Percentiles rank a stretch among this genome's conserved stretches.
phyloP scores from a whole-genome alignment of 2,113 vertebrate genomes.

The Guaruba guarouba region DNA sequence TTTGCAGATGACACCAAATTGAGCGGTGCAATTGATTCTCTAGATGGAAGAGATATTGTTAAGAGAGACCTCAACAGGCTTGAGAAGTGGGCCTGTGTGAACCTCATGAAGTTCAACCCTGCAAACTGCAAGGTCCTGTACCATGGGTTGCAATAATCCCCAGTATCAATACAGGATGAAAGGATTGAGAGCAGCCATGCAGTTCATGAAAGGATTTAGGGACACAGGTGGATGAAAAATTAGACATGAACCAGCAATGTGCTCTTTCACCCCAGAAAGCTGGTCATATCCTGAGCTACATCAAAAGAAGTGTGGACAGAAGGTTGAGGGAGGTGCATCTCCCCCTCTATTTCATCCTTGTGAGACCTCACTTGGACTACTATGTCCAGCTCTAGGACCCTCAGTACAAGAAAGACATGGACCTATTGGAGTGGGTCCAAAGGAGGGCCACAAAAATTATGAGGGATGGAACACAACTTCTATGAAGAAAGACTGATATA shows the following conservation, averaged over 20 bases:
- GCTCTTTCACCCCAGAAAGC: background rate
- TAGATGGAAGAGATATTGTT: too few species aligned
- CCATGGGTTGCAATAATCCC: background rate
- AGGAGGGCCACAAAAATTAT: background rate
- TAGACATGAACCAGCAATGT: background rate
- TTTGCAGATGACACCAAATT: background rate
- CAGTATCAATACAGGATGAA: background rate
- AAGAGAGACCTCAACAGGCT: background rate
- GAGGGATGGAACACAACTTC: background rate
- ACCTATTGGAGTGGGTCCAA: background rate
- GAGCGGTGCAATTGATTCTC: fast-evolving
- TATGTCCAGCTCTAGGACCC: background rate
- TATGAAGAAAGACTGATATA: background rate
- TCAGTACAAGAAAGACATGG: background rate
- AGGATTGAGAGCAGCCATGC: background rate
- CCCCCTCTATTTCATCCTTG: background rate
- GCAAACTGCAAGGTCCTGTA: background rate
- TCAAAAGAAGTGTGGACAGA: background rate
- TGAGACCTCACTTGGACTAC: background rate
- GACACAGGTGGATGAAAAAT: background rate
- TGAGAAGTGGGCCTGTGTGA: fast-evolving
- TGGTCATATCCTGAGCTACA: background rate
- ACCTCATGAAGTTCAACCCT: background rate
- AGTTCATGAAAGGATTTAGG: background rate
- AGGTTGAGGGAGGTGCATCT: background rate